Evolutionary conservation across 2,113 vertebrate genomes (phyloP), one percentile per base, ranked within the genome.

Genomic region (Lipophrys pholis): DNA sequence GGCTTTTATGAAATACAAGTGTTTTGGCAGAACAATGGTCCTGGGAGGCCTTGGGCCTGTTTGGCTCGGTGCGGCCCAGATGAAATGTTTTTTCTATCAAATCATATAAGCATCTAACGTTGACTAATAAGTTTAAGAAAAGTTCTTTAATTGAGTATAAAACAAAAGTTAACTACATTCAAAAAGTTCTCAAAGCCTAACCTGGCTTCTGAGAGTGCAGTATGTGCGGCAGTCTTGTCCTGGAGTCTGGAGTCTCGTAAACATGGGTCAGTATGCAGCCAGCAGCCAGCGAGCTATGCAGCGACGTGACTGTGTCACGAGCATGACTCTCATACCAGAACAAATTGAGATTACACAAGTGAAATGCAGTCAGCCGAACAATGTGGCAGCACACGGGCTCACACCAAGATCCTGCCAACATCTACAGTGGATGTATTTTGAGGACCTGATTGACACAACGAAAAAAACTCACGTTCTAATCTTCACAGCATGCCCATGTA

Each of bases 281-380:
- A 67, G 72, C 48, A 60, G 72, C 70, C 69, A 21, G 35, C 0
- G 14, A 68, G 42, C 15, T 59, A 60, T 30, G 59, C 35, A 36
- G 6, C 63, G 64, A 75, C 14, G 16, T 72, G 53, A 1, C 50
- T 1, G 10, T 76, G 57, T 58, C 57, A 74, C 49, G 12, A 1
- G 45, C 35, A 11, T 55, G 51, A 53, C 21, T 62, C 6, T 76
- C 70, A 83, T 81, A 36, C 59, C 59, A 52, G 46, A 53, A 38
- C 56, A 75, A 12, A 39, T 6, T 78, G 42, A 57, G 57, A 73
- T 70, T 63, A 42, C n/a, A 48, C 12, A 36, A 54, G 38, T 42
- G 39, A 58, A 50, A 59, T 50, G 63, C 41, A 45, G 48, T 16
- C 38, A 73, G 48, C 36, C 55, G 40, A 1, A 64, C 53, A 59